phyloP scores from a whole-genome alignment of 2,888 invertebrate genomes.

The Caradrina clavipalpis region DNA sequence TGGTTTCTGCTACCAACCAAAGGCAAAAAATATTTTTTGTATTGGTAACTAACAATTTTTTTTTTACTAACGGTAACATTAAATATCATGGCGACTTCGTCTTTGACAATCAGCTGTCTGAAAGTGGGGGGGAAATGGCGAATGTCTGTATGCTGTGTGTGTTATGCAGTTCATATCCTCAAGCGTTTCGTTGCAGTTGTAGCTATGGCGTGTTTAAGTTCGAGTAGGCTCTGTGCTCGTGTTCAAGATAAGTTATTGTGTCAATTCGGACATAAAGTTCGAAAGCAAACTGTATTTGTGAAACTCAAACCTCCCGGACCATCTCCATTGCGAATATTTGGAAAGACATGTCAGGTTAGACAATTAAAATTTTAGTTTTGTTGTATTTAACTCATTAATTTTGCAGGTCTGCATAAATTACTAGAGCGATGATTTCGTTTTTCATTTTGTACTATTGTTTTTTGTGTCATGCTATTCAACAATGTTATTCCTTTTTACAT shows the following conservation, averaged over 20 bases:
- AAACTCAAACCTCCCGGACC: constrained; percentile 93
- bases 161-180: constrained; percentile 90
- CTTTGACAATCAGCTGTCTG: constrained; percentile 89
- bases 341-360: constrained; percentile 89
- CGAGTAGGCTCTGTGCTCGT: constrained; percentile 95
- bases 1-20: not conserved
- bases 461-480: constrained; percentile 31
- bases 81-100: constrained; percentile 71
- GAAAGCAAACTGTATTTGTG: constrained; percentile 93
- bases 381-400: constrained; percentile 24
- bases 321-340: constrained; percentile 90
- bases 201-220: constrained; percentile 96
- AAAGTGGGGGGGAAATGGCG: constrained; percentile 89
- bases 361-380: constrained; percentile 45
- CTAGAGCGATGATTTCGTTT: constrained; percentile 27
- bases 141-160: constrained; percentile 82
- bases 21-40: not conserved
- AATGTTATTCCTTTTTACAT: constrained; percentile 71
- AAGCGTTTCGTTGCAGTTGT: constrained; percentile 93
- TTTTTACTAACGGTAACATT: constrained; percentile 42
- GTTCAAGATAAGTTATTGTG: constrained; percentile 95
- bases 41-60: not conserved
- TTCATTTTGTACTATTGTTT: constrained; percentile 36
- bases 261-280: constrained; percentile 94
- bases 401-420: constrained; percentile 21